These are phyloP conservation scores for Zaprionus gabonicus DNA, from an alignment of 1,140 invertebrate species.

Conservation along the genomic window DNA sequence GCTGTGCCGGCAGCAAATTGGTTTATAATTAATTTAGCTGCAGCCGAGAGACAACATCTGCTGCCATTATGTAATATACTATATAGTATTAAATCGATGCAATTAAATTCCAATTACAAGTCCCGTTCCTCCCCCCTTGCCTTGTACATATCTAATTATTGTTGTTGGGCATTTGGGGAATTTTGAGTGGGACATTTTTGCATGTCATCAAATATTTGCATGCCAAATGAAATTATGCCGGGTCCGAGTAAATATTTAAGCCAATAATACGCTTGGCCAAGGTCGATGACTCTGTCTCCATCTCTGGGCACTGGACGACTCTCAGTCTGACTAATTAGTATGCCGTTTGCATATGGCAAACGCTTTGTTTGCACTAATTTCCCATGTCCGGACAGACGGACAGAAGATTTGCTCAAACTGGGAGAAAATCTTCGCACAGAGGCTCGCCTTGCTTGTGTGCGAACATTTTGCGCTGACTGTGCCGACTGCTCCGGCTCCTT, in stretches of 20 bases:
- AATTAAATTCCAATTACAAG: conserved; percentile 49
- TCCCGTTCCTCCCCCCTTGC: no score
- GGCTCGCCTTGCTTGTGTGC: neutral
- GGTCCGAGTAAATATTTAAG: conserved; percentile 61
- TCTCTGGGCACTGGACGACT: neutral
- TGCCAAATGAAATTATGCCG: conserved; percentile 56
- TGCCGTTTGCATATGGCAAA: conserved; percentile 69
- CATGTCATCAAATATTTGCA: conserved; percentile 64
- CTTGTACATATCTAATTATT: conserved; percentile 43
- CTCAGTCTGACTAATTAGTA: conserved; percentile 62
- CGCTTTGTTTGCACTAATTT: conserved; percentile 80
- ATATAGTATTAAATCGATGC: conserved; percentile 30
- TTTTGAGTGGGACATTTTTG: conserved; percentile 37
- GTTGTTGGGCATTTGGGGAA: neutral
- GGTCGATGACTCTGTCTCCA: conserved; percentile 41
- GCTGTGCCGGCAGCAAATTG: conserved; percentile 21
- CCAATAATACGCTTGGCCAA: conserved; percentile 54
- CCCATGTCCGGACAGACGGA: conserved; percentile 8
- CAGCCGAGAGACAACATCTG: conserved; percentile 19
- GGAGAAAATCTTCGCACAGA: conserved; percentile 25
- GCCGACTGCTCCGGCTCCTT: neutral
- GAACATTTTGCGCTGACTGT: conserved; percentile 32
- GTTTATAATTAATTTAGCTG: conserved; percentile 35
- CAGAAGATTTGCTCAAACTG: conserved; percentile 22
- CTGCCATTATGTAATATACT: conserved; percentile 3